Percentiles rank a stretch among this genome's conserved stretches.
These are phyloP conservation scores for Crepidodera aurea DNA, from an alignment of 2,888 invertebrate species.

Conservation along the genomic window DNA sequence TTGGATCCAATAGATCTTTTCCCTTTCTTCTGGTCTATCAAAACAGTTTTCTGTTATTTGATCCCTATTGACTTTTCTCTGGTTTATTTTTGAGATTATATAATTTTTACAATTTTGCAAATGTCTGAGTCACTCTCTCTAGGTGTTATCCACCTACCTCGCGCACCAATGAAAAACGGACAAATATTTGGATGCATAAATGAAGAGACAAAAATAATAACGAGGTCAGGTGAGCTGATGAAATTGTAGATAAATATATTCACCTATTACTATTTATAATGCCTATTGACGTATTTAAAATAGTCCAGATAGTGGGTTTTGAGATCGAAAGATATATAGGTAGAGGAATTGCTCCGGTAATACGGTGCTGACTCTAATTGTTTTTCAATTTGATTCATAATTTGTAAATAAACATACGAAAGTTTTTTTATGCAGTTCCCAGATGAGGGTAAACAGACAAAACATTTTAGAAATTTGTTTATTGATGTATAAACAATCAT, in stretches of 20 bases:
- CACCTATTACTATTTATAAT: conserved; percentile 28
- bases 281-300: conserved; percentile 13
- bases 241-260: conserved; percentile 27
- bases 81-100: background rate
- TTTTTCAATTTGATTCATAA: too few species aligned
- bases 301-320: background rate
- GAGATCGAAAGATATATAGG: background rate
- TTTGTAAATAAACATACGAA: too few species aligned
- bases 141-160: background rate
- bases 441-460: too few species aligned
- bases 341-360: too few species aligned
- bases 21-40: too few species aligned
- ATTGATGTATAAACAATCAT: too few species aligned
- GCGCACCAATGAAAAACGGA: conserved; percentile 5
- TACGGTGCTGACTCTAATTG: too few species aligned
- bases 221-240: conserved; percentile 21
- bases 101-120: conserved; percentile 1
- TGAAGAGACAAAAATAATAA: conserved; percentile 21
- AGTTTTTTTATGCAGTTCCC: too few species aligned
- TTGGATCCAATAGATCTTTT: too few species aligned
- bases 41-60: too few species aligned
- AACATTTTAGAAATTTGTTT: too few species aligned
- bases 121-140: background rate
- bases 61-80: too few species aligned
- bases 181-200: background rate